phyloP scores from a whole-genome alignment of 2,797 vertebrate genomes.

The Notolabrus celidotus region DNA sequence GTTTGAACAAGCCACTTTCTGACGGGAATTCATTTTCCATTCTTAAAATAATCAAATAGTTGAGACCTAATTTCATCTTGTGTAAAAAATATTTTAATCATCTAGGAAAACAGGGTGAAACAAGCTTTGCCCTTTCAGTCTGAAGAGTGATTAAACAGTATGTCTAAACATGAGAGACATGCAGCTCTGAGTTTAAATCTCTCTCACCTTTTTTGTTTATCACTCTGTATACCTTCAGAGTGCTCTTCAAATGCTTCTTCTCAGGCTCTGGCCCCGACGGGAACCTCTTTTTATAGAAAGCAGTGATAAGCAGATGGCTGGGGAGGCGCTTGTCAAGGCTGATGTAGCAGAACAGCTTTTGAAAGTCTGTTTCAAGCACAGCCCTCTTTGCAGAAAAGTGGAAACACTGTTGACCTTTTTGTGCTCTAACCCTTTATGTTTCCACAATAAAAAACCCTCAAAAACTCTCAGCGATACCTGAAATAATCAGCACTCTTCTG shows the following conservation, averaged over 20 bases:
- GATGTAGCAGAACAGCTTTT: slow-evolving; percentile 38
- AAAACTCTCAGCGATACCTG: neutral
- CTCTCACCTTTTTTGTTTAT: slow-evolving; percentile 17
- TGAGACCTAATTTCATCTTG: neutral
- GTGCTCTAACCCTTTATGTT: neutral
- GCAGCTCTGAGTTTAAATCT: slow-evolving; percentile 2
- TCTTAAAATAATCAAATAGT: neutral
- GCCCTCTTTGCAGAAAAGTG: neutral
- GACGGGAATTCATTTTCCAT: neutral
- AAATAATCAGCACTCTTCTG: neutral
- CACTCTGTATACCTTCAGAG: slow-evolving; percentile 32
- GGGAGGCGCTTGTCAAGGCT: slow-evolving; percentile 45
- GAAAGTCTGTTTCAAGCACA: slow-evolving; percentile 28
- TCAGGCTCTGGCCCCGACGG: slow-evolving; percentile 22
- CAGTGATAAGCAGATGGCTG: slow-evolving; percentile 65
- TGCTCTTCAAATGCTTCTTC: slow-evolving; percentile 44
- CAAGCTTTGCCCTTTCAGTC: slow-evolving; percentile 3
- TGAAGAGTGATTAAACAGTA: neutral
- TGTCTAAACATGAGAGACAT: neutral
- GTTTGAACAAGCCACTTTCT: neutral
- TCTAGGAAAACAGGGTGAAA: neutral
- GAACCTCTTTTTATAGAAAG: slow-evolving; percentile 36
- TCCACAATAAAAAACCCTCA: neutral
- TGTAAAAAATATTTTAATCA: neutral
- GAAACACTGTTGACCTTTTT: slow-evolving; percentile 26